Base-by-base conservation (phyloP, 2,888 invertebrate species). In the Geotrupes spiniger region DNA sequence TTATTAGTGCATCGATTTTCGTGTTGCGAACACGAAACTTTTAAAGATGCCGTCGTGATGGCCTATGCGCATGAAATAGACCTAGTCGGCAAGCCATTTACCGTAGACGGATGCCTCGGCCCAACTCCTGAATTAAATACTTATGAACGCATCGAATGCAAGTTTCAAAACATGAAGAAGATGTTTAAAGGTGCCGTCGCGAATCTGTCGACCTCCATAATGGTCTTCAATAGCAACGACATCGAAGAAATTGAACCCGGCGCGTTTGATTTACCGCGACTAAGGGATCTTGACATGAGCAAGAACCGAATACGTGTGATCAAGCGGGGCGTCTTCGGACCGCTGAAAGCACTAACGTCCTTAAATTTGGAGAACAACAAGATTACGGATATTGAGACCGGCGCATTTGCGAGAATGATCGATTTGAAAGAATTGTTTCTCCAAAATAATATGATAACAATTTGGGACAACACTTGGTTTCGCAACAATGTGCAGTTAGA, bases 331-430 rank as follows among this genome's bases (percentile, higher is more conserved):
- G 44, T 51, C 9, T 36, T 54, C 5, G 26, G 15, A 9, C 36
- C 51, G n/a, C 33, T 54, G 44, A 21, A 17, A n/a, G 37, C 49
- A n/a, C 29, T 54, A 29, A 33, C 36, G 16, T 44, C 12, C 1
- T 25, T 54, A 16, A 37, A 42, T 33, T 39, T 54, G 6, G 36
- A 16, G 4, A 28, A 41, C n/a, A 54, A 54, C 26, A 36, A 16
- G 11, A 46, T 54, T 8, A 44, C 33, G 8, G 41, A 46, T 42
- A 41, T 54, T 17, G 39, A 42, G 27, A 37, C 37, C 8, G 49
- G 29, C 4, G 15, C 51, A 9, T 54, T 54, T 12, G 21, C 37
- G 4, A 42, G 52, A 21, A 10, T 54, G 16, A 49, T 45, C 4
- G 42, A 46, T 14, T 15, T 54, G 36, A 33, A 44, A 36, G 42